Percentiles rank a stretch among this genome's conserved stretches.
phyloP scores from a whole-genome alignment of 2,797 vertebrate genomes.

The Tiaroga cobitis region DNA sequence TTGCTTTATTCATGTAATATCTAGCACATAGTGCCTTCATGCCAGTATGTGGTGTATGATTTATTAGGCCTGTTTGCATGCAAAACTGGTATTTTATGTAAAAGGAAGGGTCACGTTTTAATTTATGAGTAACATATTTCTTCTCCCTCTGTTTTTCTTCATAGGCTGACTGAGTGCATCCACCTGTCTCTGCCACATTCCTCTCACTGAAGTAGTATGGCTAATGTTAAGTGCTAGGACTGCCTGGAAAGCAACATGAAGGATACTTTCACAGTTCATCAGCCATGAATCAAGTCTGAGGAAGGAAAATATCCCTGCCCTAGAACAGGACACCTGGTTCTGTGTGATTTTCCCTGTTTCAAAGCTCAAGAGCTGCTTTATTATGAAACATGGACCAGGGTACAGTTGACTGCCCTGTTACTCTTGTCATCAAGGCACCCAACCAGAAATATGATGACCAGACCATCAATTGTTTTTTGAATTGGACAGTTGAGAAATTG shows the following conservation, averaged over 20 bases:
- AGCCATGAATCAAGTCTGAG: constrained; percentile 22
- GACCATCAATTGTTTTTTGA: constrained; percentile 91
- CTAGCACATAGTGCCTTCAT: background rate
- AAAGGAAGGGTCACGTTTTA: background rate
- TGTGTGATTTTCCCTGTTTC: constrained; percentile 40
- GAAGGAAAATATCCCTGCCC: background rate
- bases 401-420: constrained; percentile 85
- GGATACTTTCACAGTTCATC: background rate
- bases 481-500: constrained; percentile 94
- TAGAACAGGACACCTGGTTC: constrained; percentile 33
- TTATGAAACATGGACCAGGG: constrained; percentile 83
- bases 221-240: constrained; percentile 7
- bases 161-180: constrained; percentile 7
- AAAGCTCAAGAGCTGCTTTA: constrained; percentile 58
- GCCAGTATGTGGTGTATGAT: background rate
- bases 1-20: background rate
- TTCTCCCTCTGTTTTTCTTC: background rate
- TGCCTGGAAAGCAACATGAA: constrained; percentile 24
- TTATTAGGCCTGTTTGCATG: background rate
- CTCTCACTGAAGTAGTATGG: background rate
- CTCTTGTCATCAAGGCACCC: constrained; percentile 92
- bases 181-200: background rate
- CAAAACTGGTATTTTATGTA: background rate
- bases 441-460: constrained; percentile 97
- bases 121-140: background rate